phyloP scores from a whole-genome alignment of 2,888 invertebrate species.

The Cantharis lateralis region DNA sequence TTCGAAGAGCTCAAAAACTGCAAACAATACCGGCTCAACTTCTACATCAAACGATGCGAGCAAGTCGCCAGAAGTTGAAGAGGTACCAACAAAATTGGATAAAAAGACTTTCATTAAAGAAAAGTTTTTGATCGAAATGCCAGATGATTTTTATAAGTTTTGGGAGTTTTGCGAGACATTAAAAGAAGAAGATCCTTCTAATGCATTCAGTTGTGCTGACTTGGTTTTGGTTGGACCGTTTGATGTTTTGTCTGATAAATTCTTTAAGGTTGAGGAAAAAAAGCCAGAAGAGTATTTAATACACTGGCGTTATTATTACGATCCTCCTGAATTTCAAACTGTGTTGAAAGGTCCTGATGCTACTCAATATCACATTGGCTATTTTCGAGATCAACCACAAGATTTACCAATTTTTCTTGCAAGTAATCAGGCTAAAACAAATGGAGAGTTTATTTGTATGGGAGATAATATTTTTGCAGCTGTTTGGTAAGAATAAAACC shows the following conservation, averaged over 20 bases:
- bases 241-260: constrained; percentile 75
- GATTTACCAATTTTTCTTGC: constrained; percentile 78
- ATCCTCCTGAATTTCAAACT: constrained; percentile 94
- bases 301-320: constrained; percentile 91
- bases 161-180: constrained; percentile 74
- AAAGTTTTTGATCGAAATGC: constrained; percentile 85
- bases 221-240: constrained; percentile 84
- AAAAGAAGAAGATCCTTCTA: constrained; percentile 61
- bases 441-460: constrained; percentile 71
- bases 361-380: constrained; percentile 83
- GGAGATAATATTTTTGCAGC: constrained; percentile 83
- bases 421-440: constrained; percentile 70
- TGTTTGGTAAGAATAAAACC: constrained; percentile 64
- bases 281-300: constrained; percentile 68
- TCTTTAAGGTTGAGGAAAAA: constrained; percentile 56
- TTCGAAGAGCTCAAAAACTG: not conserved
- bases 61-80: not conserved
- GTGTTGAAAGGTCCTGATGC: constrained; percentile 71
- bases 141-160: constrained; percentile 85
- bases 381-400: constrained; percentile 82
- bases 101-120: constrained; percentile 63
- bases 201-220: constrained; percentile 68
- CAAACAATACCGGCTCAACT: not conserved
- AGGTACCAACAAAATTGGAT: not conserved
- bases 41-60: not conserved